Evolutionary conservation across 1,140 invertebrate species (phyloP).

Genomic region (Neoseiulus cucumeris): DNA sequence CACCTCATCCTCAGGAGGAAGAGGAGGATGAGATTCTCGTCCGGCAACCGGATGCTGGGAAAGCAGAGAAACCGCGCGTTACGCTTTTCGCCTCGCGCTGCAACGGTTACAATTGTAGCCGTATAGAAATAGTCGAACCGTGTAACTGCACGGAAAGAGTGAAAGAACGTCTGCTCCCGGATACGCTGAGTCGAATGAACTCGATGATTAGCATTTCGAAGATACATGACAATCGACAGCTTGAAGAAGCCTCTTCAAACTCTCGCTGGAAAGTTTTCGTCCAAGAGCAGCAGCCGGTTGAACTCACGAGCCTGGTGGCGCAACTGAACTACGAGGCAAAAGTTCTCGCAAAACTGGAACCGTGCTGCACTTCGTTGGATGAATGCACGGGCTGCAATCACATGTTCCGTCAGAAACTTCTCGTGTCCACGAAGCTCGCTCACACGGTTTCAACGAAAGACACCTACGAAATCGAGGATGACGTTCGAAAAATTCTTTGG

Average conservation of each 20-base stretch:
- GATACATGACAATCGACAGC: not conserved
- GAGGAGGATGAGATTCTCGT: not conserved
- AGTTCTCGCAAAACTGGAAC: constrained; percentile 1
- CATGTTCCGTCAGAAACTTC: not conserved
- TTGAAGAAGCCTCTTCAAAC: constrained; percentile 1
- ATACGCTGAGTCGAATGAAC: not conserved
- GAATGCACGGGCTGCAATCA: not conserved
- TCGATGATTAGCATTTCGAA: constrained; percentile 3
- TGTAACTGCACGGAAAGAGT: not conserved
- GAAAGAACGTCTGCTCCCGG: not conserved
- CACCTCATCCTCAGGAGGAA: not conserved
- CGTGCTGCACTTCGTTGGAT: not conserved
- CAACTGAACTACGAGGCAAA: not conserved
- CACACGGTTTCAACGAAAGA: not conserved
- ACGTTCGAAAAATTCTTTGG: not conserved
- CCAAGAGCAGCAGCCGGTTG: not conserved
- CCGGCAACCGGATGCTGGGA: not conserved
- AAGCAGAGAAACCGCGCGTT: not conserved
- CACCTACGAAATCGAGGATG: not conserved
- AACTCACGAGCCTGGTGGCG: not conserved
- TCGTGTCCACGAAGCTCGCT: not conserved
- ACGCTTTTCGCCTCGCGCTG: not conserved
- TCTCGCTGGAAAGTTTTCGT: constrained; percentile 7
- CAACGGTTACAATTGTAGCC: not conserved
- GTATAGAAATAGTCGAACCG: not conserved